These are phyloP conservation scores for Xiphophorus maculatus DNA, from an alignment of 2,113 vertebrate genomes.

Conservation along the genomic window DNA sequence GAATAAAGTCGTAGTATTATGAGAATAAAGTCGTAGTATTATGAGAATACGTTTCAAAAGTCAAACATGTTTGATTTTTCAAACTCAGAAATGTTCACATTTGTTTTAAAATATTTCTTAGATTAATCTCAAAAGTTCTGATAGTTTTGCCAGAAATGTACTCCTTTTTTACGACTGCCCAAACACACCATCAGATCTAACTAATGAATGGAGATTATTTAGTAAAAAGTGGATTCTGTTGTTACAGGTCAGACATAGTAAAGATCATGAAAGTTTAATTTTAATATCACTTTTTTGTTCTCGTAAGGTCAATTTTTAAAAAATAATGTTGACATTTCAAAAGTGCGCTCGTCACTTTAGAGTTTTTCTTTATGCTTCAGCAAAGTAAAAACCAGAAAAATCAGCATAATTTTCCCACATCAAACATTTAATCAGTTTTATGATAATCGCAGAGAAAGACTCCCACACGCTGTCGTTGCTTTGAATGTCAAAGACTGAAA, in stretches of 20 bases:
- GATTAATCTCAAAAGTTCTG: no score
- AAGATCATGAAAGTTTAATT: neutral
- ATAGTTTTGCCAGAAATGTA: no score
- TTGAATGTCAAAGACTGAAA: constrained; percentile 12
- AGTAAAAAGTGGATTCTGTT: neutral
- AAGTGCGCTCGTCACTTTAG: neutral
- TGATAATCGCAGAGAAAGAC: neutral
- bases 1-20: no score
- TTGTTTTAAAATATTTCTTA: no score
- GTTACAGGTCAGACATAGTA: neutral
- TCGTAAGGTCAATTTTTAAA: neutral
- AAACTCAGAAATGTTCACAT: no score
- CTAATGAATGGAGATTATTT: neutral
- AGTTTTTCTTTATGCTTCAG: neutral
- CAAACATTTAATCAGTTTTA: neutral
- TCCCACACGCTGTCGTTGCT: neutral
- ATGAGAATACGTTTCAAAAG: no score
- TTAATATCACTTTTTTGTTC: neutral
- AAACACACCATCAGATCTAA: neutral
- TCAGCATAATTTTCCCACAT: neutral
- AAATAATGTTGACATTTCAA: neutral
- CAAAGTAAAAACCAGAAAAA: neutral
- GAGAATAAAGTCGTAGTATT: no score
- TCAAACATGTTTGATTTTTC: no score
- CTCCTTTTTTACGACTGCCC: no score